Base-by-base conservation (phyloP, 2,888 invertebrate genomes). In the Yponomeuta plumbellus region DNA sequence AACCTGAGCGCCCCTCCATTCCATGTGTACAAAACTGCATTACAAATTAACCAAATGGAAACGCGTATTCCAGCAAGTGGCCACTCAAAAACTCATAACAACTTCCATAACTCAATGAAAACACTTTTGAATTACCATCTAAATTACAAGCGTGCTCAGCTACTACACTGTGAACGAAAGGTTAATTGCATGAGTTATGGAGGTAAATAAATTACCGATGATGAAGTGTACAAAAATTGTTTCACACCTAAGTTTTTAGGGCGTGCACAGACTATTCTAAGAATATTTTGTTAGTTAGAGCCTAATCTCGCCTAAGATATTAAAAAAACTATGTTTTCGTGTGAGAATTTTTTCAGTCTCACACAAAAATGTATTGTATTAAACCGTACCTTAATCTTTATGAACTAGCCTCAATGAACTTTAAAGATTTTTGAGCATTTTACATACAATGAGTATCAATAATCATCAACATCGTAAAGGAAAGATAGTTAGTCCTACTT, bases 71-170 rank as follows among this genome's bases (percentile, higher is more conserved):
- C 61, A 62, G 62, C 17, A 39, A 39, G 57, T 67, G 40, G 72
- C 71, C 72, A 73, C 69, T 76, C 70, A 82, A 83, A 83, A 78
- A 81, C 74, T 77, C 80, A 78, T 80, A 83, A 78, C 84, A 78
- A 74, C 76, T 75, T 71, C 76, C 83, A 77, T 87, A 89, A 88
- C 89, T 87, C 84, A 87, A 89, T 89, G 88, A 87, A 86, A 89
- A 86, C 81, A 80, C 76, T 82, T 86, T 84, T 83, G 81, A 85
- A 84, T 84, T 80, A 81, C 78, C 79, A 75, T 80, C 78, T 82
- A 84, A 85, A 85, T 84, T 86, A 85, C 82, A 80, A 79, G 79
- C 81, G 76, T 74, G 74, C 64, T 52, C 23, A 59, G 59, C 20
- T 62, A 39, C 62, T 20, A 62, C 39, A 62, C 39, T 39, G 44